These are phyloP conservation scores for Trichonephila clavata DNA, from an alignment of 1,140 invertebrate genomes.

Conservation along the genomic window DNA sequence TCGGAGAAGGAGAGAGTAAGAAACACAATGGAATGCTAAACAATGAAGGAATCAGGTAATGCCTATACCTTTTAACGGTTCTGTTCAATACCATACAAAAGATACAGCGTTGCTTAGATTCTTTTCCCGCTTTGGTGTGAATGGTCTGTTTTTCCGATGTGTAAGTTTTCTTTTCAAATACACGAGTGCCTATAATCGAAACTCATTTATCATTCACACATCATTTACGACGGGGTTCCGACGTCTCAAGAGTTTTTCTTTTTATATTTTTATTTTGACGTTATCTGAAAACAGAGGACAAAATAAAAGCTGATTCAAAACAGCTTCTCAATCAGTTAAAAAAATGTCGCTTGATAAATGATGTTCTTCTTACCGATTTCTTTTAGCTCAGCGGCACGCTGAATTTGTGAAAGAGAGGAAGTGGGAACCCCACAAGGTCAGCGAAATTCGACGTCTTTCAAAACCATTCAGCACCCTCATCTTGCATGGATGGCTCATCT, in stretches of 20 bases:
- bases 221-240: constrained; percentile 61
- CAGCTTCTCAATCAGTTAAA: constrained; percentile 52
- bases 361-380: constrained; percentile 17
- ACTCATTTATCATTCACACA: constrained; percentile 72
- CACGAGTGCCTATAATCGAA: constrained; percentile 61
- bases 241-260: constrained; percentile 29
- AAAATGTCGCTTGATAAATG: constrained; percentile 61
- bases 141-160: constrained; percentile 67
- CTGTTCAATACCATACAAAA: neutral
- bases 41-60: neutral
- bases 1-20: too few relatives aligned
- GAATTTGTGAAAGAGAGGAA: constrained; percentile 2
- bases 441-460: constrained; percentile 2
- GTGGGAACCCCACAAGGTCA: constrained; percentile 16
- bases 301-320: constrained; percentile 71
- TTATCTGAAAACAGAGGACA: constrained; percentile 58
- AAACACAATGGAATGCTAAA: too few relatives aligned
- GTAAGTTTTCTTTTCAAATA: constrained; percentile 65
- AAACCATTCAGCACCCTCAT: neutral
- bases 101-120: constrained; percentile 4
- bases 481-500: neutral
- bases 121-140: constrained; percentile 11
- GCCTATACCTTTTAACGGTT: neutral
- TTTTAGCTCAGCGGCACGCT: neutral
- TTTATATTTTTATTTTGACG: neutral